Conservation (phyloP, 2,113 vertebrate genomes). For the Gymnogyps californianus region DNA sequence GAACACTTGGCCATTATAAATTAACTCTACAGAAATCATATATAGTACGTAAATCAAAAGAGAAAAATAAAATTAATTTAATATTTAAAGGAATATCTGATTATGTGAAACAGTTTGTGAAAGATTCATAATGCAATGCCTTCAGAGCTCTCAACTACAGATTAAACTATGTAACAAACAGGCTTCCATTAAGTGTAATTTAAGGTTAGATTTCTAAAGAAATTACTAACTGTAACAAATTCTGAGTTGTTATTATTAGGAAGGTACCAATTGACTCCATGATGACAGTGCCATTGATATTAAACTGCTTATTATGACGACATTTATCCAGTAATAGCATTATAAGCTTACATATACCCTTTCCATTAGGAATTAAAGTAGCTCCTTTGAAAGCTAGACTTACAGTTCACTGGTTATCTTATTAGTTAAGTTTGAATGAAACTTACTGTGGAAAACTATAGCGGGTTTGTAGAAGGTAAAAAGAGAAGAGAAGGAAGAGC, state of each 20-base stretch:
- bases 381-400: background rate
- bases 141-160: background rate
- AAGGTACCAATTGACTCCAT: background rate
- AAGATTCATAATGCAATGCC: background rate
- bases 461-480: background rate
- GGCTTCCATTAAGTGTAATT: background rate
- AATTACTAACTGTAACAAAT: background rate
- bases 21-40: background rate
- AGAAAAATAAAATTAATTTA: background rate
- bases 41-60: background rate
- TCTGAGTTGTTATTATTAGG: background rate
- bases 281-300: background rate
- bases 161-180: background rate
- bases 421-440: background rate
- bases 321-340: background rate
- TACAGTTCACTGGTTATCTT: background rate
- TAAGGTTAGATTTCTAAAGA: background rate
- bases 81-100: background rate
- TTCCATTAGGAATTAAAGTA: background rate
- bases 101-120: background rate
- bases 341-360: background rate
- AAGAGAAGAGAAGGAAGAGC: background rate
- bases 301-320: background rate
- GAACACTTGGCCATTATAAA: background rate
- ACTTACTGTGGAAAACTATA: background rate